These are phyloP conservation scores for Clarias magur DNA, from an alignment of 2,113 vertebrate genomes.

Conservation along the genomic window DNA sequence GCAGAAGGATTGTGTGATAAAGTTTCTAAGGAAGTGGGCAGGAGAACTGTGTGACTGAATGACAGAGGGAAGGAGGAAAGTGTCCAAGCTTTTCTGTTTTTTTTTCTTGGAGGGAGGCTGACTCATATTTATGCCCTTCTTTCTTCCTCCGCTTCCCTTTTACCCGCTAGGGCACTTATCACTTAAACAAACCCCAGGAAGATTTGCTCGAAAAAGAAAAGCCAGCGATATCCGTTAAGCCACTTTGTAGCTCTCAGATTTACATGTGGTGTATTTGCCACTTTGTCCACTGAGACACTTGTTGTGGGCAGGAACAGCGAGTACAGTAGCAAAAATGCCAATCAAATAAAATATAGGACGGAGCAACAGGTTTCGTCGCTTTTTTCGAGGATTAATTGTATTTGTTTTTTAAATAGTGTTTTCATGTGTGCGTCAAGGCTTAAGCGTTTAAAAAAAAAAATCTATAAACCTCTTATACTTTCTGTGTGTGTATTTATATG, in stretches of 20 bases:
- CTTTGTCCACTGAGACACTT: neutral
- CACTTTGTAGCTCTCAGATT: constrained; percentile 58
- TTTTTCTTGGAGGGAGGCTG: constrained; percentile 37
- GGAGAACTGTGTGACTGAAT: constrained; percentile 72
- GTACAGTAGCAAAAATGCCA: neutral
- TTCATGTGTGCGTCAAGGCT: neutral
- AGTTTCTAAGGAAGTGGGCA: constrained; percentile 80
- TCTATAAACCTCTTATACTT: neutral
- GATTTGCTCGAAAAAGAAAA: constrained; percentile 66
- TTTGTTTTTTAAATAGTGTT: neutral
- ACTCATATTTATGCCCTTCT: constrained; percentile 63
- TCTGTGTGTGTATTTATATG: neutral
- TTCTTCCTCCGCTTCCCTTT: constrained; percentile 56
- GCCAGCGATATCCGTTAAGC: constrained; percentile 63
- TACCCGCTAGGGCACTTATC: constrained; percentile 57
- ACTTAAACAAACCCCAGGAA: constrained; percentile 66
- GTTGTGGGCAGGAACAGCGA: neutral
- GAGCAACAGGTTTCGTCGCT: neutral
- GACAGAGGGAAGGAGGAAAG: constrained; percentile 69
- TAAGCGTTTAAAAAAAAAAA: neutral
- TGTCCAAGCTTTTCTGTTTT: constrained; percentile 60
- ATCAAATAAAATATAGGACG: neutral
- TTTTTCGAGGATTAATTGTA: neutral
- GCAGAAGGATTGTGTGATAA: constrained; percentile 66
- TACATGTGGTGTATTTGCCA: constrained; percentile 27